Evolutionary conservation across 1,140 invertebrate species (phyloP).

Genomic region (Caenorhabditis briggsae): DNA sequence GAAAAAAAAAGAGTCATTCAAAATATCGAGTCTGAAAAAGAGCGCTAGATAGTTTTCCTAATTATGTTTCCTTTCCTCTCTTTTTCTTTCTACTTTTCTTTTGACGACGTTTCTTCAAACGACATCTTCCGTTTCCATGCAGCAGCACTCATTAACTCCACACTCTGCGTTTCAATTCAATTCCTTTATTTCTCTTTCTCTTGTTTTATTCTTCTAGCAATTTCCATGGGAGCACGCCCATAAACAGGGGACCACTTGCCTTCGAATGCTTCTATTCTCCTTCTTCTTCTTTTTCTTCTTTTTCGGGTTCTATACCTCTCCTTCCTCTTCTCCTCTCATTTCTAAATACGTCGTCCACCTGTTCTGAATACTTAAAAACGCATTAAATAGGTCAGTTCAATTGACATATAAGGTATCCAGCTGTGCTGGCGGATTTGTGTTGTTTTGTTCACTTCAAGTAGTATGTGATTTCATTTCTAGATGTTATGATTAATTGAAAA

Average conservation of each 20-base stretch:
- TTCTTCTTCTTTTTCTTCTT: neutral
- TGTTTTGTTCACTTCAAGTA: neutral
- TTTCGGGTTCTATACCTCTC: neutral
- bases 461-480: conserved; percentile 34
- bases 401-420: conserved; percentile 1
- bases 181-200: neutral
- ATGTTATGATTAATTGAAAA: neutral
- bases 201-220: conserved; percentile 4
- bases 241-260: conserved; percentile 27
- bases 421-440: conserved; percentile 12
- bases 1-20: too few relatives aligned
- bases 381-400: conserved; percentile 23
- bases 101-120: neutral
- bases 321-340: neutral
- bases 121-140: neutral
- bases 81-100: neutral
- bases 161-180: neutral
- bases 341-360: neutral
- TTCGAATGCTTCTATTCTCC: too few relatives aligned
- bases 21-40: neutral
- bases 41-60: neutral
- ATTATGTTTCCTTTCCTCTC: neutral
- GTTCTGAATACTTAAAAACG: conserved; percentile 40
- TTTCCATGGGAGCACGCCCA: conserved; percentile 10
- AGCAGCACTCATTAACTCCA: conserved; percentile 15